These are phyloP conservation scores for Acridotheres tristis DNA, from an alignment of 2,797 vertebrate species.

Conservation along the genomic window DNA sequence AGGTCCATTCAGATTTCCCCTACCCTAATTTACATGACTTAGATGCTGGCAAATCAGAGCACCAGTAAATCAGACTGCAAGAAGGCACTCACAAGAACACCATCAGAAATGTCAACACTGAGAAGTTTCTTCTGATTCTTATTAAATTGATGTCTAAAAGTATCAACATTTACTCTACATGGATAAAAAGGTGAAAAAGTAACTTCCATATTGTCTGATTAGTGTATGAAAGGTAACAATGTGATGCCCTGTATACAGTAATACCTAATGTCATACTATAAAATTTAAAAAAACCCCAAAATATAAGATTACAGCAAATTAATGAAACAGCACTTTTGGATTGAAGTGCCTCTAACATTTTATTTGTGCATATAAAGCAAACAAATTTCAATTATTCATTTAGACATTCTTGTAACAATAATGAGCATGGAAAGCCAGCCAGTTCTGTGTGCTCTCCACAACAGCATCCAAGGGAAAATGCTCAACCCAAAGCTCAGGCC, in stretches of 20 bases:
- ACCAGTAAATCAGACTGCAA: neutral
- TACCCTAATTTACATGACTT: neutral
- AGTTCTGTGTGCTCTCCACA: neutral
- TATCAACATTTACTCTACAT: neutral
- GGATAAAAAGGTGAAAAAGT: neutral
- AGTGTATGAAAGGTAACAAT: neutral
- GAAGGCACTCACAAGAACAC: neutral
- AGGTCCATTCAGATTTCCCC: neutral
- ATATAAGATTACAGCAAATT: neutral
- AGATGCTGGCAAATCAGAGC: neutral
- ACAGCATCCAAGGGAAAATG: neutral
- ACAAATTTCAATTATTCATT: neutral
- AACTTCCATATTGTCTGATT: neutral
- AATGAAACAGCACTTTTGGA: neutral
- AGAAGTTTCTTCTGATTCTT: neutral
- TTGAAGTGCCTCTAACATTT: neutral
- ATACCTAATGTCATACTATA: neutral
- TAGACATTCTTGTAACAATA: neutral
- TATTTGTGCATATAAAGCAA: neutral
- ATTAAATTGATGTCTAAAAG: neutral
- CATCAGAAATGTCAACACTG: neutral
- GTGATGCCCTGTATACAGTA: neutral
- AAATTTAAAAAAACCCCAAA: accelerated
- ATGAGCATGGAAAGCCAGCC: neutral
- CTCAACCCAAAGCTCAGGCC: neutral